phyloP scores from a whole-genome alignment of 1,140 invertebrate genomes.

The Aphelenchoides besseyi region DNA sequence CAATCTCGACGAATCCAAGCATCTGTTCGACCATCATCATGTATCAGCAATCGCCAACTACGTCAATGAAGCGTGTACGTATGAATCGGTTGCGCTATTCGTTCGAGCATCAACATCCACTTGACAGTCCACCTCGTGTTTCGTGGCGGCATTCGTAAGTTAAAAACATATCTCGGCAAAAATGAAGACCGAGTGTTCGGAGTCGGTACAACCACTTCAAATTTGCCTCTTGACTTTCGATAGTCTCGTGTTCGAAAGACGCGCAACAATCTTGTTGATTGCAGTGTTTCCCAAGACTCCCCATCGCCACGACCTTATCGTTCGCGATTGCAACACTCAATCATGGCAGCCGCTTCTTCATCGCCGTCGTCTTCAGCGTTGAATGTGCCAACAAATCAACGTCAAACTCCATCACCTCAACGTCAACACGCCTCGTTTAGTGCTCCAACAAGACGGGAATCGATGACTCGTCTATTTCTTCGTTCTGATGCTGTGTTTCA shows the following conservation, averaged over 20 bases:
- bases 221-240: background rate
- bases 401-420: background rate
- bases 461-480: slow-evolving; percentile 25
- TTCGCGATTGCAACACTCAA: background rate
- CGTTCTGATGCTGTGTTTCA: slow-evolving; percentile 17
- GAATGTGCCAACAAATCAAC: background rate
- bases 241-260: background rate
- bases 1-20: no score
- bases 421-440: slow-evolving; percentile 3
- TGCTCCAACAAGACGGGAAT: slow-evolving; percentile 16
- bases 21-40: background rate
- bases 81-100: background rate
- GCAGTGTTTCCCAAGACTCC: background rate
- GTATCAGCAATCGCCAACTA: background rate
- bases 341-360: background rate
- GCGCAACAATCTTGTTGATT: background rate
- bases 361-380: background rate
- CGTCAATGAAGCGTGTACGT: background rate
- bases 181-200: background rate
- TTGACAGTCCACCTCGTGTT: background rate
- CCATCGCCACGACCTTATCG: background rate
- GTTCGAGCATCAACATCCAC: background rate
- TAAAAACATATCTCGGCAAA: background rate
- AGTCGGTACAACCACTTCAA: background rate
- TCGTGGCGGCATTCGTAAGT: background rate